Percentiles rank a stretch among this genome's conserved stretches.
Conservation (phyloP, 2,113 vertebrate genomes). For the Lanius ludovicianus region DNA sequence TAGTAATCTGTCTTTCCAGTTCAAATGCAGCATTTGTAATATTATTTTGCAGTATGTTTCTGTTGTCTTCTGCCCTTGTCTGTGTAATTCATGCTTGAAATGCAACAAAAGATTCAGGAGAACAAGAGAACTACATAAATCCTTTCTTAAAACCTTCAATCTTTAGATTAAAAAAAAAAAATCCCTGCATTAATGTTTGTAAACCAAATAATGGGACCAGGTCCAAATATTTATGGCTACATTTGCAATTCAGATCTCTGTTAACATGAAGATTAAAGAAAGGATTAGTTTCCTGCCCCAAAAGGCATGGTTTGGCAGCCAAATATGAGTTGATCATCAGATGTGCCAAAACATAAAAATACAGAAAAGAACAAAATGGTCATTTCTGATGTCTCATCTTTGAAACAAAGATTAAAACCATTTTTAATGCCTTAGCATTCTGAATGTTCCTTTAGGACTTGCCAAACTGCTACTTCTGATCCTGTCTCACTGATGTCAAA, state of each 20-base stretch:
- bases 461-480: neutral
- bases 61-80: slow-evolving; percentile 22
- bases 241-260: slow-evolving; percentile 41
- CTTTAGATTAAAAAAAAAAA: slow-evolving; percentile 45
- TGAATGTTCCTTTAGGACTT: neutral
- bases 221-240: slow-evolving; percentile 36
- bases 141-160: slow-evolving; percentile 52
- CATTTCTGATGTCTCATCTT: neutral
- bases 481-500: neutral
- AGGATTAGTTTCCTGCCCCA: slow-evolving; percentile 43
- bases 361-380: neutral
- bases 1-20: slow-evolving; percentile 34
- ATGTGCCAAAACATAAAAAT: neutral
- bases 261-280: slow-evolving; percentile 54
- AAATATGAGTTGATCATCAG: neutral
- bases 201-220: slow-evolving; percentile 48
- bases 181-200: slow-evolving; percentile 27
- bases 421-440: neutral
- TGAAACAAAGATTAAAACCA: neutral
- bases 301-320: neutral
- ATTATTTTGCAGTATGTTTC: neutral
- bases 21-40: slow-evolving; percentile 7
- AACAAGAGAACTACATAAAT: slow-evolving; percentile 58
- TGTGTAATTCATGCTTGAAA: slow-evolving; percentile 38
- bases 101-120: slow-evolving; percentile 17